Evolutionary conservation across 2,888 invertebrate genomes (phyloP), one percentile per base, ranked within the genome.

Genomic region (Glaucopsyche alexis): DNA sequence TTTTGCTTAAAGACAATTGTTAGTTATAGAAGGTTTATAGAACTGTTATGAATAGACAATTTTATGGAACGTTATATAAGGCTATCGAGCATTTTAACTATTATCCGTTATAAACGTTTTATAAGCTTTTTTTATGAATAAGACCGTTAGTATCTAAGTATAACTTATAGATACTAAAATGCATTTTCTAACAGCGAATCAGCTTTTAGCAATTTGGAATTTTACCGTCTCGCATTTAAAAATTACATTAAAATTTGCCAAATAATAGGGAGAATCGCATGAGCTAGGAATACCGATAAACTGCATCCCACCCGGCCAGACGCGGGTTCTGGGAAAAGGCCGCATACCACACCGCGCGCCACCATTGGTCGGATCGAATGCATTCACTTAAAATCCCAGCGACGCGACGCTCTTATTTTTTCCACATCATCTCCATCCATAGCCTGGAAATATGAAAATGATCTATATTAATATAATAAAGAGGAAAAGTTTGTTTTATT

Each of bases 301-400:
- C 83, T 84, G 84, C 84, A 78, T 79, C 78, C 78, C 79, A 78
- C 76, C 80, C 79, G 78, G 79, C 77, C 78, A 77, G 80, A 76
- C 77, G 73, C 77, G 79, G 81, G 82, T 91, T 91, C 91, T 90
- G 87, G 89, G 91, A 92, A 89, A 91, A 85, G 89, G 86, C 89
- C 88, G 91, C 92, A 92, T 92, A 88, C 92, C 92, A 77, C 84
- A 82, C 81, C 80, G 80, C 79, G 85, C 77, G 80, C 79, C 76
- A 83, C 84, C 79, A 91, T 91, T 90, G 90, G 91, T 78, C 82
- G 83, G 80, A 77, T 80, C 77, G 78, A 80, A 79, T 80, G 75
- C 77, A 76, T 76, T 78, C 87, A 87, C 77, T 76, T 72, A 74
- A 77, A 80, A 81, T 70, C 74, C 76, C 78, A 80, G 72, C 72